Evolutionary conservation across 2,888 invertebrate genomes (phyloP), one percentile per base, ranked within the genome.

Genomic region (Cataglyphis rosenhaueri): DNA sequence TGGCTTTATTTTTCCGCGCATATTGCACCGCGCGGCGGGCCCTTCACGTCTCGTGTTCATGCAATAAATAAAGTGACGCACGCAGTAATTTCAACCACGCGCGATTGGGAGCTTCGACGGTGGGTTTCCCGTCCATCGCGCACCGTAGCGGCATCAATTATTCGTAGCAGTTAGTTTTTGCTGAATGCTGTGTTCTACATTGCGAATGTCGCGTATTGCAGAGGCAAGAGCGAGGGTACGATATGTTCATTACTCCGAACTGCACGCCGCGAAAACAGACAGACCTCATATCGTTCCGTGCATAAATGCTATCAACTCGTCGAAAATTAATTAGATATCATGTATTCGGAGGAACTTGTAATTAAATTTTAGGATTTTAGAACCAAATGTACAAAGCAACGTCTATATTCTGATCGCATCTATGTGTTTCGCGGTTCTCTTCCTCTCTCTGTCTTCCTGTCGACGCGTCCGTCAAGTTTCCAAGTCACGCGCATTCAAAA

Each of bases 61-160:
- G 84, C 91, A 86, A 92, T 92, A 92, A 92, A 92, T 92, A 90
- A 92, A 91, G 87, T 82, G 83, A 79, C 74, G 85, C 82, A 78
- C 84, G 82, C 87, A 81, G 84, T 88, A 89, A 88, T 89, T 89
- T 84, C 75, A 57, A 32, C 71, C 41, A 25, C 41, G 66, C 83
- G 44, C 84, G 83, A 88, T 86, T 87, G 87, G 52, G 32, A 78
- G 62, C 82, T 81, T 84, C 89, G 83, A 83, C 76, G 83, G 65
- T 52, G 52, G 52, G 52, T 82, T 66, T 38, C 61, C 18, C 62
- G 35, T 55, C 66, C 68, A 78, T 62, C 44, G 15, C 38, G 21
- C 38, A 55, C 12, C 73, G 85, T 83, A n/a, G n/a, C 79, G 87
- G 73, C 84, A 89, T 87, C 84, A 84, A 89, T 89, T 86, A 87